Evolutionary conservation across 64 coral and sea anemone species (phyloP).

Genomic region (Orbicella faveolata): DNA sequence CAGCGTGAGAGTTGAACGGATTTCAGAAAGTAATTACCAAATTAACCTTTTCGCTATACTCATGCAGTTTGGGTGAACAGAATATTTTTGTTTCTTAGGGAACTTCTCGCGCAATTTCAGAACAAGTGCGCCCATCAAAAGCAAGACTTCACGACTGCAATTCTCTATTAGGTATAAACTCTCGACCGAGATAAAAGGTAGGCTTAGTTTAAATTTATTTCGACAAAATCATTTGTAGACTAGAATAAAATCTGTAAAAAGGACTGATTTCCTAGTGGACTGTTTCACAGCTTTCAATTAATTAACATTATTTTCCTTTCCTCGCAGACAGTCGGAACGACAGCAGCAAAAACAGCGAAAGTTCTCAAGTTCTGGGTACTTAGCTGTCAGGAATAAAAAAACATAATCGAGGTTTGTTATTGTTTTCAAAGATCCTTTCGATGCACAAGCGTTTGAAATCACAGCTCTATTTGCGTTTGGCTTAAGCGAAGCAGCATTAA

Average conservation of each 20-base stretch:
- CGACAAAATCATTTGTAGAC: too few relatives aligned
- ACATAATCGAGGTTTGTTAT: background rate
- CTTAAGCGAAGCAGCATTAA: background rate
- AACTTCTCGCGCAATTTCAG: too few relatives aligned
- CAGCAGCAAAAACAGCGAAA: background rate
- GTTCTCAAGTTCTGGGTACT: constrained; percentile 6
- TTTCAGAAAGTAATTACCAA: too few relatives aligned
- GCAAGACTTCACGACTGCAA: too few relatives aligned
- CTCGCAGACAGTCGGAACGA: background rate
- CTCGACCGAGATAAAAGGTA: too few relatives aligned
- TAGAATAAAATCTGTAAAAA: background rate
- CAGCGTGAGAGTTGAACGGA: too few relatives aligned
- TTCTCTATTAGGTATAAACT: too few relatives aligned
- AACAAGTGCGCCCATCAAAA: too few relatives aligned
- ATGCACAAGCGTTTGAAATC: background rate
- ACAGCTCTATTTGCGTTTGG: background rate
- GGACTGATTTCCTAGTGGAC: background rate
- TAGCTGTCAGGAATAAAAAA: background rate
- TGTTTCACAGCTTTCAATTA: background rate
- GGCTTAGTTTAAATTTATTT: too few relatives aligned
- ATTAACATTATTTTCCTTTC: background rate
- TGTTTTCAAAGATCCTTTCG: background rate
- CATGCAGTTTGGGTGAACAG: too few relatives aligned
- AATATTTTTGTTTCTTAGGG: too few relatives aligned
- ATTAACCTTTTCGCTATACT: too few relatives aligned